phyloP scores from a whole-genome alignment of 92 coral and sea anemone genomes.

The Phenganax stokvisi region DNA sequence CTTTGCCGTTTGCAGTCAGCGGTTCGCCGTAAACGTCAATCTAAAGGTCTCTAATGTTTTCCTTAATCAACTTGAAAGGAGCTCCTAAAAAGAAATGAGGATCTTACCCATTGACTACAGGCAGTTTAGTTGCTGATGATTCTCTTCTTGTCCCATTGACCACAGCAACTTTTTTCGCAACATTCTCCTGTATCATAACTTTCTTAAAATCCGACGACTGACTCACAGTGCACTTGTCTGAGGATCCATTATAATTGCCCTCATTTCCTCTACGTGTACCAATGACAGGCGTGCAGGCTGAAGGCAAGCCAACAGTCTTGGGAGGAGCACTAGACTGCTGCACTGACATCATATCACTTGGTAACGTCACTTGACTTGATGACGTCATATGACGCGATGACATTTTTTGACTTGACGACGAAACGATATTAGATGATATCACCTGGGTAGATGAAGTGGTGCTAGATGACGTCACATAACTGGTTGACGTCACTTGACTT shows the following conservation, averaged over 20 bases:
- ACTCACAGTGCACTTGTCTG: neutral
- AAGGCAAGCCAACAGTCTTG: neutral
- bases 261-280: neutral
- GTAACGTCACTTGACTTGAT: neutral
- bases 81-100: neutral
- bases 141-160: slow-evolving; percentile 17
- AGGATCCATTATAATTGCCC: neutral
- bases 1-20: too few relatives aligned
- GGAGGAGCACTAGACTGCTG: neutral
- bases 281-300: slow-evolving; percentile 18
- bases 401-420: neutral
- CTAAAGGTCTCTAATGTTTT: too few relatives aligned
- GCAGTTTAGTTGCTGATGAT: neutral
- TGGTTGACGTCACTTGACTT: too few relatives aligned
- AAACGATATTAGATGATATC: neutral
- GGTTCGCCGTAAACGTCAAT: too few relatives aligned
- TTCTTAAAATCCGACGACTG: neutral
- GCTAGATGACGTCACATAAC: too few relatives aligned
- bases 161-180: neutral
- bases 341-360: too few relatives aligned
- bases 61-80: neutral
- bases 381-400: neutral
- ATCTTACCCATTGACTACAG: slow-evolving; percentile 30
- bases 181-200: neutral
- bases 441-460: too few relatives aligned